Base-by-base conservation (phyloP, 1,140 invertebrate genomes). In the Drosophila fuyamai region DNA sequence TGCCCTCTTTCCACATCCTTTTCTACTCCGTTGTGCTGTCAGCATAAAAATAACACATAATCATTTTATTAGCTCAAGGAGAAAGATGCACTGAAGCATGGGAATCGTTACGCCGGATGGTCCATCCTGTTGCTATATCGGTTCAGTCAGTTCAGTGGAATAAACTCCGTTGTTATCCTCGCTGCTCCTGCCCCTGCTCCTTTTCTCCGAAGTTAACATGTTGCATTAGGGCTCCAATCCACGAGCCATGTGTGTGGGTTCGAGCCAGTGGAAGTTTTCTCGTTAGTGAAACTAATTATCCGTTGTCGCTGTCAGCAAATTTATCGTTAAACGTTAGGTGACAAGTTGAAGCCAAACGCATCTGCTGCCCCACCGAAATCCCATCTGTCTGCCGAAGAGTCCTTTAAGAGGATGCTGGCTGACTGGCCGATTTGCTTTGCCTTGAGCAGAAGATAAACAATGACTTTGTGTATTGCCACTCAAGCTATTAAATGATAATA, bases 281-380 rank as follows among this genome's bases (percentile, higher is more conserved):
- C 84, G 84, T 89, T 88, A 88, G 84, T 76, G 84, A 89, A 88
- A 88, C 84, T 88, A 88, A 88, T 88, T 88, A 88, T 88, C 84
- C 84, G 84, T 88, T 89, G 84, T 88, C 73, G 85, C 84, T 88
- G 84, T 89, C 84, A 88, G 84, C 84, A 88, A 88, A 88, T 78
- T 88, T 88, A 88, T 81, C 80, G 80, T 88, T 88, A 88, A 88
- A 88, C 77, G 84, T 56, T 88, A 84, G 80, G 84, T 89, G 84
- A 88, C 84, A 88, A 68, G 73, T 57, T 76, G 72, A 77, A 77
- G 73, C 74, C 73, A 40, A 77, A 58, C 54, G 53, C 51, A 76
- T 70, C 73, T 76, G 74, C 56, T 76, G 41, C 35, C 51, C 32
- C 36, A 32, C 14, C 46, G 10, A 73, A 58, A 36, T 43, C 51